These are phyloP conservation scores for Drosophila simulans DNA, from an alignment of 1,140 invertebrate species.

Conservation along the genomic window DNA sequence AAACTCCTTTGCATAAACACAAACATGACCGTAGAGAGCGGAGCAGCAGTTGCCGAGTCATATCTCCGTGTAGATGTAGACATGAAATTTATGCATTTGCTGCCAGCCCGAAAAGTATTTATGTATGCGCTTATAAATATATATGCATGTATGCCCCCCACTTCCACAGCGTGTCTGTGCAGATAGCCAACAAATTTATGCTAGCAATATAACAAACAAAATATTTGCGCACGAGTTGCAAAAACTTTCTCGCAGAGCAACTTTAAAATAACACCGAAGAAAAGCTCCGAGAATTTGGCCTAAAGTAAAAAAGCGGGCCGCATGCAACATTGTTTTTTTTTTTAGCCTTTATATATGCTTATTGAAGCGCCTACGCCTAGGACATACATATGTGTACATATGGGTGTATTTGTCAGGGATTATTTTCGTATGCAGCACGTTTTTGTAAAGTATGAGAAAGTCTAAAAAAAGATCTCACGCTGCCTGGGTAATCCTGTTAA, in stretches of 20 bases:
- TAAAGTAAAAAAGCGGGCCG: slow-evolving; percentile 31
- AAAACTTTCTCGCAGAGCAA: slow-evolving; percentile 66
- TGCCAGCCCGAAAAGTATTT: slow-evolving; percentile 77
- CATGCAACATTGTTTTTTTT: slow-evolving; percentile 30
- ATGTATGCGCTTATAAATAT: slow-evolving; percentile 82
- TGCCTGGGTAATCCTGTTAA: neutral
- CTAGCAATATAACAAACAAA: slow-evolving; percentile 82
- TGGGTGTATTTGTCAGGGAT: slow-evolving; percentile 8
- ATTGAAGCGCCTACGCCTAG: slow-evolving; percentile 56
- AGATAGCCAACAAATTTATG: slow-evolving; percentile 82
- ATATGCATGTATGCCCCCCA: slow-evolving; percentile 19
- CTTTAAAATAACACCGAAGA: slow-evolving; percentile 75
- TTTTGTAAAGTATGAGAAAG: neutral
- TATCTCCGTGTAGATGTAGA: slow-evolving; percentile 53
- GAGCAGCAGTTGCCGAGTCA: slow-evolving; percentile 56
- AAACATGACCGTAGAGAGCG: slow-evolving; percentile 49
- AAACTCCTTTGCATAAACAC: slow-evolving; percentile 81
- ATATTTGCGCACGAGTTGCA: slow-evolving; percentile 76
- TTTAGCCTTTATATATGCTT: slow-evolving; percentile 46
- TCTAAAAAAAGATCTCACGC: neutral
- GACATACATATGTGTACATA: slow-evolving; percentile 1
- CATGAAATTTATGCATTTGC: slow-evolving; percentile 78
- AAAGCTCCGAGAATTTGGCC: slow-evolving; percentile 28
- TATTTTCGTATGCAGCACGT: slow-evolving; percentile 5
- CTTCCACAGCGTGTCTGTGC: slow-evolving; percentile 42